Evolutionary conservation across 2,888 invertebrate genomes (phyloP), one percentile per base, ranked within the genome.

Genomic region (Mythimna pallens): DNA sequence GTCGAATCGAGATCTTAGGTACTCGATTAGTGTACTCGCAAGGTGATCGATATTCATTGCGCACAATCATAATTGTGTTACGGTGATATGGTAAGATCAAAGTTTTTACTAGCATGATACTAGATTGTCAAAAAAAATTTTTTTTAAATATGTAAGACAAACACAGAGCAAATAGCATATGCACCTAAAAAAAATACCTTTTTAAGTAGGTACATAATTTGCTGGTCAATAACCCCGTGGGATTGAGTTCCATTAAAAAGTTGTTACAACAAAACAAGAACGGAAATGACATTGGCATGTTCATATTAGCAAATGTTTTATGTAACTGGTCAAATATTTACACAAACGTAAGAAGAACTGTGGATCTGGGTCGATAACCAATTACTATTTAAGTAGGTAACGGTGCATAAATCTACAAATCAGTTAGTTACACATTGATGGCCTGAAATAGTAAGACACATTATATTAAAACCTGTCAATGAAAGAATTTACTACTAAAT

Each of bases 281-380:
- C 68, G 76, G 67, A 82, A 80, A 64, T 70, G 52, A 67, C 76
- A 76, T 76, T 75, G 71, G 70, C 59, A 69, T 68, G 82, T 66
- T 20, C 47, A 47, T 47, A 62, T 78, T 80, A 76, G 70, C 76
- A 76, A 83, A 82, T 70, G 58, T 64, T 70, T 82, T 76, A 83
- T 30, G 64, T 83, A 83, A 83, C 72, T 43, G 30, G 59, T 63
- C 68, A 83, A 80, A 82, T 83, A 83, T 82, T 83, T 78, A 70
- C 75, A 59, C 72, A 75, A 78, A 82, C 74, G 63, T 66, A 55
- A 73, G 78, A 82, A 57, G 54, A 65, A 43, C 34, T 43, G 75
- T 17, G 47, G 20, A 80, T 72, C 59, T 83, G 55, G 77, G 83
- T 72, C 71, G 61, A 63, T 64, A 55, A 34, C 43, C 72, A 69